Percentiles rank a stretch among this genome's conserved stretches.
phyloP scores from a whole-genome alignment of 2,888 invertebrate genomes.

The Callosobruchus maculatus region DNA sequence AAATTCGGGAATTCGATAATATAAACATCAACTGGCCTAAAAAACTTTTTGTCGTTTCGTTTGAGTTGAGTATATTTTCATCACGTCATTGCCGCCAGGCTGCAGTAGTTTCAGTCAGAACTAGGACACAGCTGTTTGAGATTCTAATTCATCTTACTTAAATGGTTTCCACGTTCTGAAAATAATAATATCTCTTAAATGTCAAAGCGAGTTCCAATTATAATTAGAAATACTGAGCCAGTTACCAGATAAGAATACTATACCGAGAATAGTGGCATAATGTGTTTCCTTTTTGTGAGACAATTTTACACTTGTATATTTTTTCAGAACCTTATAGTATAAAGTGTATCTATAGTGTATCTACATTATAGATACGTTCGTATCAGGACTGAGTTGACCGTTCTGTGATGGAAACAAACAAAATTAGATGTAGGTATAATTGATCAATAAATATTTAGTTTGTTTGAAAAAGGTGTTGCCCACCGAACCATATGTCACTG shows the following conservation, averaged over 20 bases:
- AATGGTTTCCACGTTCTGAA: background rate
- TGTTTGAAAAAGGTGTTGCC: no score
- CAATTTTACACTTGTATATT: no score
- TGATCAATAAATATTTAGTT: no score
- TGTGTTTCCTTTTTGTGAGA: no score
- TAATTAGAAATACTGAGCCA: background rate
- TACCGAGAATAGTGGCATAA: background rate
- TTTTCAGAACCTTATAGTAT: no score
- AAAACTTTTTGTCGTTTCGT: background rate
- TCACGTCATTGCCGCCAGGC: background rate
- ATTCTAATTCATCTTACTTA: background rate
- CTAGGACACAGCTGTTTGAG: background rate
- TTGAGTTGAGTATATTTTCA: background rate
- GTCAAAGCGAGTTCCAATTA: background rate
- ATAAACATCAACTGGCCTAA: background rate
- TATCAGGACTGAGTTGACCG: no score
- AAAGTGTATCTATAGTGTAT: no score
- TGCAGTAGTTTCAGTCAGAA: background rate
- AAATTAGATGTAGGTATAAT: no score
- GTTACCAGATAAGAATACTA: background rate
- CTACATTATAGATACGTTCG: no score
- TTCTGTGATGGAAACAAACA: no score
- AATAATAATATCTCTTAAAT: background rate
- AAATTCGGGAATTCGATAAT: background rate
- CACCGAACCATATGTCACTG: no score